phyloP scores from a whole-genome alignment of 2,888 invertebrate genomes.

The Osmoderma eremita region DNA sequence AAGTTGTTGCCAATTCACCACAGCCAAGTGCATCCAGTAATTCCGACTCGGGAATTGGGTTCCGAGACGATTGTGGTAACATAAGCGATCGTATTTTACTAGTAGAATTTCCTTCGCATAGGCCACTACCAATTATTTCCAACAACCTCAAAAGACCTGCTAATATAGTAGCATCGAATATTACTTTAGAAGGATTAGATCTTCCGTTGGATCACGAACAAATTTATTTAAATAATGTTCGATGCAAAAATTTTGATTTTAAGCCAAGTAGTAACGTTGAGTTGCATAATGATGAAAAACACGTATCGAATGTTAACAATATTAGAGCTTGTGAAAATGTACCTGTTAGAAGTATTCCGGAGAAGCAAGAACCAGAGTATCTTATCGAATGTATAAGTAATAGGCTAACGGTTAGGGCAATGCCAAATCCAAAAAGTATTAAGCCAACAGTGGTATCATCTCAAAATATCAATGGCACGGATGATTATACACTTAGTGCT shows the following conservation, averaged over 20 bases:
- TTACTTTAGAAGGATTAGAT: conserved; percentile 55
- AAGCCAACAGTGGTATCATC: conserved; percentile 42
- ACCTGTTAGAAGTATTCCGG: conserved; percentile 53
- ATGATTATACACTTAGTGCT: conserved; percentile 53
- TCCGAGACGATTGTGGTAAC: conserved; percentile 87
- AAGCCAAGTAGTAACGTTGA: conserved; percentile 44
- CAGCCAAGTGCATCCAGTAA: conserved; percentile 92
- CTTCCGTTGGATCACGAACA: conserved; percentile 51
- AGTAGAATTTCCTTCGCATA: conserved; percentile 74
- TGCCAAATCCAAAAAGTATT: conserved; percentile 68
- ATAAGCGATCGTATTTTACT: conserved; percentile 83
- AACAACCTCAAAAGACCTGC: conserved; percentile 52
- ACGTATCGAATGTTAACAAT: conserved; percentile 59
- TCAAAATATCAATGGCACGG: conserved; percentile 41
- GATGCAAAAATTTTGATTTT: conserved; percentile 49
- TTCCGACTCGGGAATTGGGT: conserved; percentile 95
- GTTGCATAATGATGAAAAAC: conserved; percentile 45
- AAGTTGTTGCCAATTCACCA: conserved; percentile 78
- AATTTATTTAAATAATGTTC: conserved; percentile 48
- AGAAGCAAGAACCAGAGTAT: conserved; percentile 46
- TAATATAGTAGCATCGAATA: conserved; percentile 58
- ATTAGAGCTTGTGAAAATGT: conserved; percentile 58
- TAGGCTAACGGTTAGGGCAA: conserved; percentile 73
- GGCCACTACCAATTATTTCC: conserved; percentile 53
- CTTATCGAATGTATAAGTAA: conserved; percentile 46